These are phyloP conservation scores for Scartelaos histophorus DNA, from an alignment of 2,113 vertebrate species.

Conservation along the genomic window DNA sequence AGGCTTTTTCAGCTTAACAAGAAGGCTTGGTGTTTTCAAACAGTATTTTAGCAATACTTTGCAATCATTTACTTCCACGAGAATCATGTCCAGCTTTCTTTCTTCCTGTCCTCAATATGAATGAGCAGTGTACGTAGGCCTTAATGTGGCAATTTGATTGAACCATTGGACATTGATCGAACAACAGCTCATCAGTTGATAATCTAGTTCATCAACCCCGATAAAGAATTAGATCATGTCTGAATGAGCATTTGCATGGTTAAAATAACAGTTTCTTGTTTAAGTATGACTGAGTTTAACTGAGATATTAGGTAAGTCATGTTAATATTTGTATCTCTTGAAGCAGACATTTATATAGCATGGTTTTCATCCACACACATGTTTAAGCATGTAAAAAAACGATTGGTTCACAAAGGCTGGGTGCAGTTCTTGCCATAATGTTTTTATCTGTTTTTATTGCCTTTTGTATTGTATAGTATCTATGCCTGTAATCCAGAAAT, in stretches of 20 bases:
- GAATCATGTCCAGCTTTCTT: not conserved
- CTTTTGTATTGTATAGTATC: not conserved
- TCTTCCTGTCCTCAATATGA: not conserved
- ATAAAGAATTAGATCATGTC: not conserved
- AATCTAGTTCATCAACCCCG: not conserved
- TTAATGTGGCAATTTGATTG: conserved; percentile 30
- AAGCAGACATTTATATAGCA: not conserved
- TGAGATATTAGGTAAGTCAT: not conserved
- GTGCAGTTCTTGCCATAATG: not conserved
- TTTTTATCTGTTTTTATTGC: conserved; percentile 13
- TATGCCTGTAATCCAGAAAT: conserved; percentile 15
- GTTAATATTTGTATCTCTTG: not conserved
- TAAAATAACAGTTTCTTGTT: conserved; percentile 11
- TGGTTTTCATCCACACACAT: not conserved
- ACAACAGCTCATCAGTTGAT: conserved; percentile 24
- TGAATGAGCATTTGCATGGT: conserved; percentile 17
- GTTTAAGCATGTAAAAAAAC: not conserved
- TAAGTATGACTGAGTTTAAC: not conserved
- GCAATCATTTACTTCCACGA: not conserved
- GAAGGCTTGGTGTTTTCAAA: not conserved
- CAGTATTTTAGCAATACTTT: not conserved
- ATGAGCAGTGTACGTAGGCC: not conserved
- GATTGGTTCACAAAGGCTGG: not conserved
- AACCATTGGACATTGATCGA: conserved; percentile 6
- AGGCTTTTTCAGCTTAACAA: conserved; percentile 2